These are phyloP conservation scores for Mylabris phalerata DNA, from an alignment of 1,140 invertebrate species.

Conservation along the genomic window DNA sequence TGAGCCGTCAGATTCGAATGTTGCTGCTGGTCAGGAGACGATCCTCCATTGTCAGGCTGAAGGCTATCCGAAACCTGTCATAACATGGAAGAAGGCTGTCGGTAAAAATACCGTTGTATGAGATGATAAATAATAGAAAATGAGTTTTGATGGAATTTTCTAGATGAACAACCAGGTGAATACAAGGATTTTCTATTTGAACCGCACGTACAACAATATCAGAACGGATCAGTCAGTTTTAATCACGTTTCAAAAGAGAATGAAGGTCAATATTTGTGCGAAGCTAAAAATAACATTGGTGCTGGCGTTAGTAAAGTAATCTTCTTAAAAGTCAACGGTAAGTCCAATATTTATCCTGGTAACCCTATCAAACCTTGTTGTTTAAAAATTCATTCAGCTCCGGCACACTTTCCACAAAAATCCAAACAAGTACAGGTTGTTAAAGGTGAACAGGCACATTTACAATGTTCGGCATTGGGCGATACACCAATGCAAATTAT, in stretches of 20 bases:
- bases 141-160: constrained; percentile 15
- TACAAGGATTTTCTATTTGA: constrained; percentile 78
- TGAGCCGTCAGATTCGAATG: constrained; percentile 80
- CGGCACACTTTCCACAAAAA: constrained; percentile 76
- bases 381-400: constrained; percentile 51
- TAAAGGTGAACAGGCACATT: constrained; percentile 65
- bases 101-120: constrained; percentile 44
- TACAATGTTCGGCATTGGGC: constrained; percentile 82
- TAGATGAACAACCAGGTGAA: constrained; percentile 69
- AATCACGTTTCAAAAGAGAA: constrained; percentile 73
- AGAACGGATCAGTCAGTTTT: constrained; percentile 75
- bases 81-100: constrained; percentile 81
- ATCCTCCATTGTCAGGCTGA: constrained; percentile 84
- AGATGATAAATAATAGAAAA: constrained; percentile 1
- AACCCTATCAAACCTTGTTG: not conserved
- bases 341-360: constrained; percentile 33
- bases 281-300: constrained; percentile 85
- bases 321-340: constrained; percentile 80
- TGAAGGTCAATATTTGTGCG: constrained; percentile 87
- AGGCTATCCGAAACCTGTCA: constrained; percentile 80
- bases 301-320: constrained; percentile 81
- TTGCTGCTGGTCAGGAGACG: constrained; percentile 75
- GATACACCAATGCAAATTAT: constrained; percentile 82
- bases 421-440: constrained; percentile 66
- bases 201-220: constrained; percentile 65